Evolutionary conservation across 2,888 invertebrate genomes (phyloP), one percentile per base, ranked within the genome.

Genomic region (Conistra vaccinii): DNA sequence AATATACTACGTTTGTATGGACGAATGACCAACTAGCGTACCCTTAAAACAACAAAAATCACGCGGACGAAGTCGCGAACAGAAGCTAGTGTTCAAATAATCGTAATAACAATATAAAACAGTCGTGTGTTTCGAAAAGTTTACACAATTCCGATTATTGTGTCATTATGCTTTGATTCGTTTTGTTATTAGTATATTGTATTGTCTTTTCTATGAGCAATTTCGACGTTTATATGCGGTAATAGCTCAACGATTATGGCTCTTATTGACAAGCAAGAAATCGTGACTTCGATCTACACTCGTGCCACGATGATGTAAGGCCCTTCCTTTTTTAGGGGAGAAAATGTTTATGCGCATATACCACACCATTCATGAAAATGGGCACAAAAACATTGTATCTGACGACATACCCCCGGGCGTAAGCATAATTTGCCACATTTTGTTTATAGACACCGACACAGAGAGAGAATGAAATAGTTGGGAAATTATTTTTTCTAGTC

Each of bases 81-180:
- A 42, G 14, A 3, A 4, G 48, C 23, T 48, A 48, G 23, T 69
- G 61, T 73, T 73, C 73, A 53, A 81, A 69, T 51, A 14, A 20
- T 61, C 45, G 32, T 45, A 66, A 72, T 72, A 29, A 65, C 39
- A 26, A 69, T 69, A 23, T 7, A 3, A 82, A 69, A 69, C 65
- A 32, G 3, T 60, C 10, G 55, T 53, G 35, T 57, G 42, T 81
- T 81, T 57, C 68, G 71, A 32, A 69, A 81, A 77, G 10, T 65
- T 58, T 26, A 39, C 42, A 80, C 29, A 76, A 60, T 42, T 70
- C 29, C 57, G 71, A 68, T 60, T 60, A 69, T 65, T 60, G n/a
- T 29, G 29, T 72, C 68, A 81, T 80, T 77, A 81, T 14, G 10
- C 20, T 67, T 63, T 76, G 76, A 76, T 80, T 80, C 63, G 58